phyloP scores from a whole-genome alignment of 2,888 invertebrate genomes.

The Nephrotoma appendiculata region DNA sequence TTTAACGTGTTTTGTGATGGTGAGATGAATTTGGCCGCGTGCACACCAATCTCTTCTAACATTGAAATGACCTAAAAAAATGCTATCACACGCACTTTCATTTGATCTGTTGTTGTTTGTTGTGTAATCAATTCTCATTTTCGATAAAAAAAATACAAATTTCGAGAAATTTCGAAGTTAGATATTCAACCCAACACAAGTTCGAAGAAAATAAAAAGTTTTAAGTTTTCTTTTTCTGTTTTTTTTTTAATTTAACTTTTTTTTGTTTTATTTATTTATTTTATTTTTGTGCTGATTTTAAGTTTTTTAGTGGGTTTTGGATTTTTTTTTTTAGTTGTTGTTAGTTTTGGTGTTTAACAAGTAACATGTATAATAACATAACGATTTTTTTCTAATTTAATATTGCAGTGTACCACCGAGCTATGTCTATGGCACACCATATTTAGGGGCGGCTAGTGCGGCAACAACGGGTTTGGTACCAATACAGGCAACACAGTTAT shows the following conservation, averaged over 20 bases:
- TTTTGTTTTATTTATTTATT: background rate
- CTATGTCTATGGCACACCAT: constrained; percentile 63
- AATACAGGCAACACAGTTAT: constrained; percentile 46
- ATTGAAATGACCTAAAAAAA: background rate
- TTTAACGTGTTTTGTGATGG: background rate
- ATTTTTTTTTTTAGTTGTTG: background rate
- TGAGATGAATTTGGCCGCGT: background rate
- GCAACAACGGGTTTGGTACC: constrained; percentile 43
- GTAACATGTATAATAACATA: background rate
- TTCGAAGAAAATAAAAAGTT: background rate
- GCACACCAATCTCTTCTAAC: background rate
- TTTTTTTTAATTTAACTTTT: background rate
- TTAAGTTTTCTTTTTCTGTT: background rate
- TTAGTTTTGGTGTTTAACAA: background rate
- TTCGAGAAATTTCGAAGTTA: background rate
- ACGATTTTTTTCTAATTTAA: background rate
- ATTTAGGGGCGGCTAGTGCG: constrained; percentile 42
- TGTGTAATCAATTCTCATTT: background rate
- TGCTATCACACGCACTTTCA: background rate
- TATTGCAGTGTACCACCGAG: constrained; percentile 53
- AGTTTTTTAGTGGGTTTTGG: background rate
- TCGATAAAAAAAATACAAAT: background rate
- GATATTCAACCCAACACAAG: background rate
- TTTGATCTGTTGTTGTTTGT: background rate
- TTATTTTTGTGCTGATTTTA: background rate